Evolutionary conservation across 2,113 vertebrate species (phyloP).

Genomic region (Perca fluviatilis): DNA sequence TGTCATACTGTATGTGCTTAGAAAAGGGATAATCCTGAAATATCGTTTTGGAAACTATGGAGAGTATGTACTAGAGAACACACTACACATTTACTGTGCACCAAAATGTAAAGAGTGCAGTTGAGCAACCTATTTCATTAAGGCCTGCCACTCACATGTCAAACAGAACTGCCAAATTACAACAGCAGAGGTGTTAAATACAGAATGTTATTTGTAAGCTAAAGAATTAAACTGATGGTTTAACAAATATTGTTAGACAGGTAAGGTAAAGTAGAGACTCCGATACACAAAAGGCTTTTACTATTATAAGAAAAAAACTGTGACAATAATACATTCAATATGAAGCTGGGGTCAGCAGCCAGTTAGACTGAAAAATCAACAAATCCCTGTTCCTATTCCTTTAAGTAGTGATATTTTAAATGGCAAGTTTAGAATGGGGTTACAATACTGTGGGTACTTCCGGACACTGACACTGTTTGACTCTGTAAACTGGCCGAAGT

Average conservation of each 20-base stretch:
- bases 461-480: not conserved
- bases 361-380: too few relatives aligned
- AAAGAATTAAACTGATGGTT: too few relatives aligned
- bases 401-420: not conserved
- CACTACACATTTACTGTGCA: not conserved
- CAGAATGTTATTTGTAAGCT: too few relatives aligned
- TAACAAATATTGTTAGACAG: not conserved
- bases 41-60: conserved; percentile 12
- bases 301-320: not conserved
- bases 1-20: not conserved
- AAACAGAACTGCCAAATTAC: not conserved
- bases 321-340: not conserved
- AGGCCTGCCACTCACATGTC: not conserved
- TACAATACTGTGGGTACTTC: not conserved
- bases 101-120: not conserved
- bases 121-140: not conserved
- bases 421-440: not conserved
- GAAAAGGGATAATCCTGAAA: conserved; percentile 14
- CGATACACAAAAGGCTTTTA: not conserved
- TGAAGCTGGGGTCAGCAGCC: not conserved
- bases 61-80: not conserved
- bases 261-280: not conserved
- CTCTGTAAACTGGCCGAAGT: not conserved
- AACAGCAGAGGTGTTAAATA: not conserved
- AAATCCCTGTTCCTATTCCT: not conserved